Evolutionary conservation across 2,113 vertebrate genomes (phyloP).

Genomic region (Laterallus jamaicensis): DNA sequence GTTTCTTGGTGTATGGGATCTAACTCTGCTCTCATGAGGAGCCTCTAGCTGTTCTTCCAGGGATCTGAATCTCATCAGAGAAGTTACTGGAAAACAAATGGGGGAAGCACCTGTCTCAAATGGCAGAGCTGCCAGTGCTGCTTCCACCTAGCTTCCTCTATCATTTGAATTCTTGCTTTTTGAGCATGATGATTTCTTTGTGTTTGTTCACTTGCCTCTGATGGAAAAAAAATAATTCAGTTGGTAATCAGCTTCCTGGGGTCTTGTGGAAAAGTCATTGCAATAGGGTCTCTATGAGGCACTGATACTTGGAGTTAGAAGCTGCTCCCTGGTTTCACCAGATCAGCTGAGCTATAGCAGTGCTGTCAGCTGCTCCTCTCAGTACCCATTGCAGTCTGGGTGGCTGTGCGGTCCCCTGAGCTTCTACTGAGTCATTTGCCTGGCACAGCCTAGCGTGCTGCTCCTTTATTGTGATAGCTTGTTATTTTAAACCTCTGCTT

Average conservation of each 20-base stretch:
- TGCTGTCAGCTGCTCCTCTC: not conserved
- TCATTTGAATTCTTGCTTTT: not conserved
- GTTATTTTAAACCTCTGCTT: conserved; percentile 15
- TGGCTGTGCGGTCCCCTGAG: not conserved
- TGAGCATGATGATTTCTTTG: not conserved
- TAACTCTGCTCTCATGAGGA: not conserved
- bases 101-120: not conserved
- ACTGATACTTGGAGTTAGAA: not conserved
- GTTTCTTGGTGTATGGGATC: not conserved
- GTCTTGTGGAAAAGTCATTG: not conserved
- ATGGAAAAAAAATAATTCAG: not conserved
- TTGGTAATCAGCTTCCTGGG: not conserved
- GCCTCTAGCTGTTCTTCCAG: not conserved
- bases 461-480: not conserved
- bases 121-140: not conserved
- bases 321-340: not conserved
- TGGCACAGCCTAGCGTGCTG: not conserved
- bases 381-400: not conserved
- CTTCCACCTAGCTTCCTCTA: not conserved
- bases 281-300: not conserved
- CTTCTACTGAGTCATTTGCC: not conserved
- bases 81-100: not conserved
- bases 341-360: not conserved
- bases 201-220: not conserved
- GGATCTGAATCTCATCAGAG: not conserved